These are phyloP conservation scores for Bombylius discolor DNA, from an alignment of 2,888 invertebrate species.

Conservation along the genomic window DNA sequence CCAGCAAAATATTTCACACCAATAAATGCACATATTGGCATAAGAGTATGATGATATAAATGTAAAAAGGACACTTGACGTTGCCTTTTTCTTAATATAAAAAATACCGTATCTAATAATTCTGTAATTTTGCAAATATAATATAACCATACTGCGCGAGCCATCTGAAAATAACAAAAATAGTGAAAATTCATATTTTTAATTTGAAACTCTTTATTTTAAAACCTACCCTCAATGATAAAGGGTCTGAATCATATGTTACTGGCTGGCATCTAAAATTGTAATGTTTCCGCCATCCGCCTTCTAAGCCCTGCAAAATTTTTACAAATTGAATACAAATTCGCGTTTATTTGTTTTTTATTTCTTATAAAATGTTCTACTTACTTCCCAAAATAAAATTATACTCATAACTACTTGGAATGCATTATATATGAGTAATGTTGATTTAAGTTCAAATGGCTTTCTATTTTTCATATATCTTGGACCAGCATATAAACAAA, in stretches of 20 bases:
- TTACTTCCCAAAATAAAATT: slow-evolving; percentile 62
- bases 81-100: slow-evolving; percentile 70
- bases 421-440: slow-evolving; percentile 75
- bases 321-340: background rate
- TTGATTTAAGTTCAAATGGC: slow-evolving; percentile 66
- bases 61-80: slow-evolving; percentile 76
- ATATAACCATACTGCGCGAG: slow-evolving; percentile 36
- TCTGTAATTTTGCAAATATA: slow-evolving; percentile 37
- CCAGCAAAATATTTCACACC: slow-evolving; percentile 57
- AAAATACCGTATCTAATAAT: slow-evolving; percentile 49
- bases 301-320: slow-evolving; percentile 37
- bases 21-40: slow-evolving; percentile 54
- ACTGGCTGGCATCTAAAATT: slow-evolving; percentile 57
- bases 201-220: background rate
- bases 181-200: background rate
- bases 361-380: slow-evolving; percentile 6
- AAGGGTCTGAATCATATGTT: slow-evolving; percentile 48
- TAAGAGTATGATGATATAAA: slow-evolving; percentile 69
- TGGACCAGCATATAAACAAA: slow-evolving; percentile 69
- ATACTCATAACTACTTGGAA: slow-evolving; percentile 73
- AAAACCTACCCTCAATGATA: slow-evolving; percentile 41
- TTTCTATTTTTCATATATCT: slow-evolving; percentile 76
- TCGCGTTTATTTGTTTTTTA: background rate
- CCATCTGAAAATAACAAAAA: slow-evolving; percentile 26
- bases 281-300: slow-evolving; percentile 50